Percentiles rank a stretch among this genome's conserved stretches.
phyloP scores from a whole-genome alignment of 2,113 vertebrate species.

The Fregetta grallaria region DNA sequence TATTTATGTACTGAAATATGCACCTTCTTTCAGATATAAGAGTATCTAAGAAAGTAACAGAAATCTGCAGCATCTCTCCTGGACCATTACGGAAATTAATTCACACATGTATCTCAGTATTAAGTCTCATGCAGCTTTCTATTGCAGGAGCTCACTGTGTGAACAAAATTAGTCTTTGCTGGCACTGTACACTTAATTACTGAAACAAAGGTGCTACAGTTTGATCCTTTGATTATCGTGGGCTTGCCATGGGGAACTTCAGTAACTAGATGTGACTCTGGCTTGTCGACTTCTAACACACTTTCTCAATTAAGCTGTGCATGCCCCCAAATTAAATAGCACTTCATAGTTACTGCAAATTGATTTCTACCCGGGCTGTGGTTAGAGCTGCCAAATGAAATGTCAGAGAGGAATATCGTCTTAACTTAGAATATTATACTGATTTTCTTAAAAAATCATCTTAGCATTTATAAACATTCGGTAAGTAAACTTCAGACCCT shows the following conservation, averaged over 20 bases:
- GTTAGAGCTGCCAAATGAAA: constrained; percentile 44
- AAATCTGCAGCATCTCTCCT: background rate
- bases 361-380: constrained; percentile 35
- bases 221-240: background rate
- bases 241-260: background rate
- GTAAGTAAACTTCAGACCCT: constrained; percentile 36
- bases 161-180: background rate
- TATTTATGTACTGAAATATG: background rate
- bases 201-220: background rate
- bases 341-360: constrained; percentile 36
- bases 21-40: background rate
- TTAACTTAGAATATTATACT: constrained; percentile 19
- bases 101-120: background rate
- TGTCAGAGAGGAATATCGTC: constrained; percentile 24
- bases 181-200: background rate
- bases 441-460: constrained; percentile 20
- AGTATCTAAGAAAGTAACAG: background rate
- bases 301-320: constrained; percentile 40
- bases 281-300: background rate
- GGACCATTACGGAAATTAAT: background rate
- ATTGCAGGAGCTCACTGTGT: background rate
- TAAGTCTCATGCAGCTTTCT: background rate
- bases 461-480: constrained; percentile 42
- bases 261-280: constrained; percentile 5
- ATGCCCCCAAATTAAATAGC: constrained; percentile 8